These are phyloP conservation scores for Zaprionus obscuricornis DNA, from an alignment of 2,888 invertebrate species.

Conservation along the genomic window DNA sequence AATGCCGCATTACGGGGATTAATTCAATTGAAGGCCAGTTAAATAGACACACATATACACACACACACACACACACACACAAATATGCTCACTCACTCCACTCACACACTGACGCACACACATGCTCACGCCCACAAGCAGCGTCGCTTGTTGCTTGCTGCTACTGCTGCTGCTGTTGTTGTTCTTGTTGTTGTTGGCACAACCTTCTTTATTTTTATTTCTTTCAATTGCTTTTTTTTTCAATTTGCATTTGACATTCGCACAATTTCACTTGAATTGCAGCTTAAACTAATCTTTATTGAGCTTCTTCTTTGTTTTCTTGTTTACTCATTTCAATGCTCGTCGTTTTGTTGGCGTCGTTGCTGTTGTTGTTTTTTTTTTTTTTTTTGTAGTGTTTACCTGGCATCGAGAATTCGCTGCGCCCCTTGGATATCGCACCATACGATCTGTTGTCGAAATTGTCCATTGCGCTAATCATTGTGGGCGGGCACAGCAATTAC, in stretches of 20 bases:
- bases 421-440: constrained; percentile 81
- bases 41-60: constrained; percentile 28
- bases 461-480: constrained; percentile 83
- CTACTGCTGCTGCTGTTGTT: background rate
- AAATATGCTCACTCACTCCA: constrained; percentile 10
- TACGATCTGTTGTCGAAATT: constrained; percentile 82
- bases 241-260: constrained; percentile 40
- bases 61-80: constrained; percentile 17
- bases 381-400: constrained; percentile 68
- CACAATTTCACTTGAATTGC: constrained; percentile 56
- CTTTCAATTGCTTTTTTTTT: background rate
- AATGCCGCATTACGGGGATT: constrained; percentile 52
- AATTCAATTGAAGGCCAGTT: constrained; percentile 69
- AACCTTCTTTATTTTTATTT: constrained; percentile 6
- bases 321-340: constrained; percentile 39
- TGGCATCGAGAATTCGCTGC: constrained; percentile 82
- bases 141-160: constrained; percentile 65
- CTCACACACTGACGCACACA: constrained; percentile 16
- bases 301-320: constrained; percentile 49
- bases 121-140: constrained; percentile 36
- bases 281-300: constrained; percentile 55
- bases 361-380: constrained; percentile 6
- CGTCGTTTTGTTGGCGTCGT: constrained; percentile 29
- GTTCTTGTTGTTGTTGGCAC: background rate
- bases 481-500: constrained; percentile 56